Evolutionary conservation across 2,113 vertebrate species (phyloP), one percentile per base, ranked within the genome.

Genomic region (Pandion haliaetus): DNA sequence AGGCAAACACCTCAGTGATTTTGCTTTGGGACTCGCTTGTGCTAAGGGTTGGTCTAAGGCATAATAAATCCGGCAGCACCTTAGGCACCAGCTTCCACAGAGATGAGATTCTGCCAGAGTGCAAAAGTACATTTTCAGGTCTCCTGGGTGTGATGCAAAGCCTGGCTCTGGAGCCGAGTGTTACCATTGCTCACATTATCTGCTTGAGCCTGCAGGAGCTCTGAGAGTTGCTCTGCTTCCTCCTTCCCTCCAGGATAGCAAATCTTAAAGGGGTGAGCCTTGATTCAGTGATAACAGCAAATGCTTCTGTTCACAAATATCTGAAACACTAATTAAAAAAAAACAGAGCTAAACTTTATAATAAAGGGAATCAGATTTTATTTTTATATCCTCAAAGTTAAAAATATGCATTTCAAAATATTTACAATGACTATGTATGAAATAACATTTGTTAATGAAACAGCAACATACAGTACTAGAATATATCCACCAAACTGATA

Each of bases 381-480:
- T 97, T 98, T 98, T 98, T 96, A 97, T 98, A 97, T 97, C 96
- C 96, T 96, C 95, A 95, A 94, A 96, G 96, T 97, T 98, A 98
- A 98, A 98, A 98, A 98, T 97, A 98, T 49, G 97, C 97, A 97
- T 98, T 98, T 98, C 94, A 98, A 98, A 98, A 98, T 98, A 98
- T 98, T 98, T 98, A 98, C 98, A 98, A 83, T 98, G 96, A 98
- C 97, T 97, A 95, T 71, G 96, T 98, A 97, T 95, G 98, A 98
- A 98, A 98, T 97, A 97, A 97, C 85, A 85, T 90, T 95, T 97
- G 98, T 97, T 96, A 97, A 97, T 91, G 94, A 97, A 97, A 97
- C 97, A 97, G 97, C 97, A 97, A 98, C 93, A 90, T 98, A 98
- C 97, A 98, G 98, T 98, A 98, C 97, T 96, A 97, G 95, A 97